Evolutionary conservation across 2,797 vertebrate genomes (phyloP).

Genomic region (Anguilla obscura): DNA sequence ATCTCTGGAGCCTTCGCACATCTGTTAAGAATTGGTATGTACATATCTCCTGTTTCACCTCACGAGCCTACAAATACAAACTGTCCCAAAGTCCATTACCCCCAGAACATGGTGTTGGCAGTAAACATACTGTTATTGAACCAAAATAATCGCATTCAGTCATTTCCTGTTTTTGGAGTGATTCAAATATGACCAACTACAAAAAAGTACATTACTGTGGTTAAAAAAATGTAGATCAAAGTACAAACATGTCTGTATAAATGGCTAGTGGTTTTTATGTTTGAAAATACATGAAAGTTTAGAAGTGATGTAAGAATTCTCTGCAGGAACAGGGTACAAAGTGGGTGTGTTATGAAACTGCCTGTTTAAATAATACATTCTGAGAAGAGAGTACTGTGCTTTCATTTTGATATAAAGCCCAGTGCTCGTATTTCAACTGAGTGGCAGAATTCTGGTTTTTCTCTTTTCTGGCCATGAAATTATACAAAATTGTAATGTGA

Average conservation of each 20-base stretch:
- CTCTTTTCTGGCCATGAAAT: neutral
- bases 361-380: neutral
- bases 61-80: neutral
- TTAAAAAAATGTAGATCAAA: neutral
- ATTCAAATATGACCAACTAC: neutral
- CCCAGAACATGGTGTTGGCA: neutral
- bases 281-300: neutral
- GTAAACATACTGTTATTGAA: neutral
- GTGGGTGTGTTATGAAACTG: neutral
- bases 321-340: neutral
- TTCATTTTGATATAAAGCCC: neutral
- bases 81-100: neutral
- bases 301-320: neutral
- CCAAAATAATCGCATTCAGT: neutral
- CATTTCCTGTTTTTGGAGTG: neutral
- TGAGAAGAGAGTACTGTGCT: neutral
- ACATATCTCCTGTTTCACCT: neutral
- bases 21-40: neutral
- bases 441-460: neutral
- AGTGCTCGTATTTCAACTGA: neutral
- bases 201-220: neutral
- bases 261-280: neutral
- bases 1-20: neutral
- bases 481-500: neutral
- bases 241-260: neutral